A percentile compares a stretch with the other conserved stretches of the same genome.
These are phyloP conservation scores for Odontomyia ornata DNA, from an alignment of 2,888 invertebrate species.

Conservation along the genomic window DNA sequence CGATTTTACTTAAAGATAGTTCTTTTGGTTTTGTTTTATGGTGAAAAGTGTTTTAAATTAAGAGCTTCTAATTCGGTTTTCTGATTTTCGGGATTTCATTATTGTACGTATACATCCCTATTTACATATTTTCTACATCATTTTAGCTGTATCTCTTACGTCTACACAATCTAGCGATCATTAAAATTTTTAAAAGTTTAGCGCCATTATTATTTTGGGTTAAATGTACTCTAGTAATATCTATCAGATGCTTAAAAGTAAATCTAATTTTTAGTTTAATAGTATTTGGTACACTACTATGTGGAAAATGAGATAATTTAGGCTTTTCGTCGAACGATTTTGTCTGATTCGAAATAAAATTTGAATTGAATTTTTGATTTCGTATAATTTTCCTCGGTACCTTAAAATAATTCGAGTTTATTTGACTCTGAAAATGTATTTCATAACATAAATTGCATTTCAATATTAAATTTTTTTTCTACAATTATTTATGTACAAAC, in stretches of 20 bases:
- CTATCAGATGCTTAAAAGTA: neutral
- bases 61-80: too few relatives aligned
- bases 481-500: slow-evolving; percentile 48
- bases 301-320: neutral
- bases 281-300: neutral
- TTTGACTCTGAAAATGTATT: too few relatives aligned
- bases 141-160: neutral
- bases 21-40: neutral
- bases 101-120: slow-evolving; percentile 33
- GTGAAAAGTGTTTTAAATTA: too few relatives aligned
- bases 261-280: neutral
- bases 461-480: neutral
- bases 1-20: neutral
- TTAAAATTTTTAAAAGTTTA: slow-evolving; percentile 40
- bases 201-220: slow-evolving; percentile 32
- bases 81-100: neutral
- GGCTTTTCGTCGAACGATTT: too few relatives aligned
- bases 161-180: slow-evolving; percentile 23
- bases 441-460: neutral
- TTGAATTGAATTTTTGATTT: too few relatives aligned
- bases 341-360: too few relatives aligned
- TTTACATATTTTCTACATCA: slow-evolving; percentile 36
- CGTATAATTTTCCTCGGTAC: too few relatives aligned
- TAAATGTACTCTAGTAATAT: slow-evolving; percentile 22
- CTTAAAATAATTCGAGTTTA: too few relatives aligned